A percentile compares a stretch with the other conserved stretches of the same genome.
Conservation (phyloP, 1,140 invertebrate species). For the Acromyrmex charruanus region DNA sequence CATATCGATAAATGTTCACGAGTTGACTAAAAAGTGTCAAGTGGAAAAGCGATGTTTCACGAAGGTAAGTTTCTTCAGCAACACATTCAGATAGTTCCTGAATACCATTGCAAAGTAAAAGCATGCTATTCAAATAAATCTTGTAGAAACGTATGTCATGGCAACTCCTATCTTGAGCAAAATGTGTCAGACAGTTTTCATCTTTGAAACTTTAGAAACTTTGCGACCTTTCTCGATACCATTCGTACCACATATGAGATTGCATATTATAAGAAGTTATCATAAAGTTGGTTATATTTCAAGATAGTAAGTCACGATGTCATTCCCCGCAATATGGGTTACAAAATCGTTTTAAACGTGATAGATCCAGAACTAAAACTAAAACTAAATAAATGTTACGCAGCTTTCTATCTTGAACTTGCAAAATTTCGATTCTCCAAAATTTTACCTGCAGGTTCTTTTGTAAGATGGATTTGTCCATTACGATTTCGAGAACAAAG, state of each 20-base stretch:
- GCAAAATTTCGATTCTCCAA: slow-evolving; percentile 16
- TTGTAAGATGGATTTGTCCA: slow-evolving; percentile 30
- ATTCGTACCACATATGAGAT: slow-evolving; percentile 24
- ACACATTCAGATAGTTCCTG: slow-evolving; percentile 41
- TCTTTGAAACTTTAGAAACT: slow-evolving; percentile 53
- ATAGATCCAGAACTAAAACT: not conserved
- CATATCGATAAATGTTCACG: slow-evolving; percentile 14
- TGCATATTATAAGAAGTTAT: slow-evolving; percentile 44
- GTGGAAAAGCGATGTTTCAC: slow-evolving; percentile 19
- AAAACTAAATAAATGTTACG: not conserved
- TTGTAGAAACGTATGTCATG: slow-evolving; percentile 43
- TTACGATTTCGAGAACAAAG: slow-evolving; percentile 2
- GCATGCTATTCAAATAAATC: slow-evolving; percentile 56
- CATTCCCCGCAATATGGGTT: not conserved
- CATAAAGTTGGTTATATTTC: slow-evolving; percentile 27
- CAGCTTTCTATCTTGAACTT: not conserved
- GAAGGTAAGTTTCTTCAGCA: slow-evolving; percentile 30
- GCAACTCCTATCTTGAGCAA: slow-evolving; percentile 38
- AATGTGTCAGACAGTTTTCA: slow-evolving; percentile 44
- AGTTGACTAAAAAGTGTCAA: slow-evolving; percentile 28
- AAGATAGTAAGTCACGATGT: slow-evolving; percentile 4
- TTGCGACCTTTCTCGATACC: slow-evolving; percentile 39
- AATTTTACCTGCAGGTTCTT: not conserved
- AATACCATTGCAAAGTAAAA: slow-evolving; percentile 55
- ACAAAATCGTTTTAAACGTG: not conserved